phyloP scores from a whole-genome alignment of 2,113 vertebrate genomes.

The Ibidorhyncha struthersii region DNA sequence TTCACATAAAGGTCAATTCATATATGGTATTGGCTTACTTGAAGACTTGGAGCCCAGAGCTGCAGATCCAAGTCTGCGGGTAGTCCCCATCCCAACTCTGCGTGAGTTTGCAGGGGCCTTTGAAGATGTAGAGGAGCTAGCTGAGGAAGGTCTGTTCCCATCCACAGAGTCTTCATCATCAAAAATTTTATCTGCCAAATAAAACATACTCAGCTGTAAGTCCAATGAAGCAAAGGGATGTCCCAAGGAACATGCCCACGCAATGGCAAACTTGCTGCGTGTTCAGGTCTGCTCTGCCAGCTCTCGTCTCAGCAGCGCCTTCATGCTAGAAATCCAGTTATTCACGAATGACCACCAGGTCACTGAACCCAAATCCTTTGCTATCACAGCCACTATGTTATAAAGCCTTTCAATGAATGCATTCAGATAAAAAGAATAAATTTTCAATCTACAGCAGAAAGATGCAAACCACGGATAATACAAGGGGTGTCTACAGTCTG shows the following conservation, averaged over 20 bases:
- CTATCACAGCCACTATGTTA: background rate
- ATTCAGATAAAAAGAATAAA: background rate
- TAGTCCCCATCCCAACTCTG: slow-evolving; percentile 80
- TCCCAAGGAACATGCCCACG: fast-evolving
- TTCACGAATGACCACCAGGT: background rate
- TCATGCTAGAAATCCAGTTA: background rate
- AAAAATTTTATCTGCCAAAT: slow-evolving; percentile 92
- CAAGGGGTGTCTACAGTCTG: background rate
- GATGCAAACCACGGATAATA: background rate
- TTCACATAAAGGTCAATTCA: background rate
- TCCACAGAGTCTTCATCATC: slow-evolving; percentile 99
- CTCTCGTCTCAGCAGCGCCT: background rate
- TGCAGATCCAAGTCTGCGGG: slow-evolving; percentile 85
- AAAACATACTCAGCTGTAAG: background rate
- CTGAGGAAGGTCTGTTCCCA: slow-evolving; percentile 94
- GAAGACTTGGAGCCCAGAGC: slow-evolving; percentile 80
- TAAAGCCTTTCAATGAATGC: background rate
- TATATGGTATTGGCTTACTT: slow-evolving; percentile 70
- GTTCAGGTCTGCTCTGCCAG: background rate
- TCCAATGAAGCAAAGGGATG: background rate
- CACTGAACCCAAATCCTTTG: background rate
- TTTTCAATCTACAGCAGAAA: background rate
- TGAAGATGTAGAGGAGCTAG: slow-evolving; percentile 88
- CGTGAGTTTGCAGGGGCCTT: slow-evolving; percentile 85
- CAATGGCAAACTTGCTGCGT: background rate